These are phyloP conservation scores for Pyrgus malvae DNA, from an alignment of 2,888 invertebrate genomes.

Conservation along the genomic window DNA sequence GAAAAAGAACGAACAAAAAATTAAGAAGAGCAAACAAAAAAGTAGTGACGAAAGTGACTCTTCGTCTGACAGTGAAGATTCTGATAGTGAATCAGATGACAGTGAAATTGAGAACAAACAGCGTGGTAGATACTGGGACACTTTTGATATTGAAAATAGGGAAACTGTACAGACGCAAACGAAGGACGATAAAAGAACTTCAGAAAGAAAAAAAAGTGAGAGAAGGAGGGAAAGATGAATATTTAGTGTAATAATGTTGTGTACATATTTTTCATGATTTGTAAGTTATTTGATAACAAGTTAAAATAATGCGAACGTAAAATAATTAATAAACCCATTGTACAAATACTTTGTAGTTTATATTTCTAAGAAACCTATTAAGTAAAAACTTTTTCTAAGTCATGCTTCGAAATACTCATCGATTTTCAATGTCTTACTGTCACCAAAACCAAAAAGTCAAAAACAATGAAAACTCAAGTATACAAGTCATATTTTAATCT, in stretches of 20 bases:
- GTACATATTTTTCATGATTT: slow-evolving; percentile 25
- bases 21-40: slow-evolving; percentile 15
- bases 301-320: not conserved
- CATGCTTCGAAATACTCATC: too few relatives aligned
- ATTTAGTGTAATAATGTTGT: not conserved
- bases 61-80: slow-evolving; percentile 1
- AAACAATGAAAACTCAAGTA: too few relatives aligned
- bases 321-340: not conserved
- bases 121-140: slow-evolving; percentile 41
- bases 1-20: slow-evolving; percentile 8
- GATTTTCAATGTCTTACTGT: too few relatives aligned
- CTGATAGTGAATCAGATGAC: slow-evolving; percentile 13
- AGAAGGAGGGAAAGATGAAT: slow-evolving; percentile 24
- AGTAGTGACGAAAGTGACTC: not conserved
- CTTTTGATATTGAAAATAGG: slow-evolving; percentile 44
- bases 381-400: too few relatives aligned
- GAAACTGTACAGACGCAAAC: not conserved
- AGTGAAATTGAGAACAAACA: slow-evolving; percentile 27
- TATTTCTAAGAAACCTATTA: too few relatives aligned
- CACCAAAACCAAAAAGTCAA: too few relatives aligned
- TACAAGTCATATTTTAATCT: too few relatives aligned
- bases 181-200: slow-evolving; percentile 14
- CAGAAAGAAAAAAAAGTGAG: slow-evolving; percentile 8
- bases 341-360: not conserved
- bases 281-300: not conserved